A percentile compares a stretch with the other conserved stretches of the same genome.
These are phyloP conservation scores for Arvicanthis niloticus DNA, from an alignment of 2,113 vertebrate genomes.

Conservation along the genomic window DNA sequence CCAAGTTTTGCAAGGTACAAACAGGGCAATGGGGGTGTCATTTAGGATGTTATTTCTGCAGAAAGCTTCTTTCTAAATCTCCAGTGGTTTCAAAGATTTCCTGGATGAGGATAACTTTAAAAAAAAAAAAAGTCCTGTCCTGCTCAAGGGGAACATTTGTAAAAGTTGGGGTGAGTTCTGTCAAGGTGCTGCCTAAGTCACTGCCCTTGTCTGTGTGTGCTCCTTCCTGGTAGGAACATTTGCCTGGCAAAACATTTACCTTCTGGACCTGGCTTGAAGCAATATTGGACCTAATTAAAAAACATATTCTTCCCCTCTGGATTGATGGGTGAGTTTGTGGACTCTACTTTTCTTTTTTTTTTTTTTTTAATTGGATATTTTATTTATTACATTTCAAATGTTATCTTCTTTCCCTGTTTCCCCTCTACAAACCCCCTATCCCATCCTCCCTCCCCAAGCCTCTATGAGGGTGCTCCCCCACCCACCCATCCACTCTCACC, in stretches of 20 bases:
- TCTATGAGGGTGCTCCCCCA: too few relatives aligned
- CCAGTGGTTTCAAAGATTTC: not conserved
- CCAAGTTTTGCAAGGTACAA: constrained; percentile 96
- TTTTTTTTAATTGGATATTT: not conserved
- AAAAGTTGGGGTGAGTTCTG: constrained; percentile 25
- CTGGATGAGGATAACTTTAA: not conserved
- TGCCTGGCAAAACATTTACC: constrained; percentile 95
- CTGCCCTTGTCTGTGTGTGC: not conserved
- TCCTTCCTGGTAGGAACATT: constrained; percentile 90
- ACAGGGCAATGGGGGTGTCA: not conserved
- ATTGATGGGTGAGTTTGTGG: constrained; percentile 93
- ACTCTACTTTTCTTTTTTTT: not conserved
- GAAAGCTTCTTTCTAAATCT: not conserved
- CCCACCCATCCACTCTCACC: too few relatives aligned
- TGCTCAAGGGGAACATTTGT: not conserved
- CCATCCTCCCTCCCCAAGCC: too few relatives aligned
- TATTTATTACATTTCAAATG: too few relatives aligned
- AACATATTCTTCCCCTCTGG: constrained; percentile 97
- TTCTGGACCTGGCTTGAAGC: constrained; percentile 99
- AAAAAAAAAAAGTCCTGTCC: not conserved
- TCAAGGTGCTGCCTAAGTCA: not conserved
- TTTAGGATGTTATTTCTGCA: not conserved
- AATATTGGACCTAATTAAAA: constrained; percentile 98
- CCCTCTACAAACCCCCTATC: too few relatives aligned
- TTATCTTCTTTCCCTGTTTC: too few relatives aligned